A percentile compares a stretch with the other conserved stretches of the same genome.
These are phyloP conservation scores for Polypedilum vanderplanki DNA, from an alignment of 1,140 invertebrate genomes.

Conservation along the genomic window DNA sequence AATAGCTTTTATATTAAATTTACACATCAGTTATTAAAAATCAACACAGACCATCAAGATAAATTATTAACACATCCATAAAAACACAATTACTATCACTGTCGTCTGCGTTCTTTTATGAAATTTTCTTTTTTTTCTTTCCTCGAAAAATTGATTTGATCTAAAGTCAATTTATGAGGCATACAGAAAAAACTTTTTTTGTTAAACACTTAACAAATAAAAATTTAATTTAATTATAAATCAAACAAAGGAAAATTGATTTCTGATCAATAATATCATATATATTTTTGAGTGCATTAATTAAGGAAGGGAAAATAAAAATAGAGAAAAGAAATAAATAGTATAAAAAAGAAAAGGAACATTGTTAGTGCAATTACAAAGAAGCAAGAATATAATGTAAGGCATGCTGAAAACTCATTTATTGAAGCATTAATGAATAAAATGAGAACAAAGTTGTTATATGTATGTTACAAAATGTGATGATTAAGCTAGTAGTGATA, in stretches of 20 bases:
- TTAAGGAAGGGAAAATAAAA: background rate
- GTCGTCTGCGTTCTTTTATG: too few relatives aligned
- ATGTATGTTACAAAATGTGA: background rate
- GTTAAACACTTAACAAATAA: too few relatives aligned
- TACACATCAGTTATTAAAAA: too few relatives aligned
- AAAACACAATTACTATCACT: too few relatives aligned
- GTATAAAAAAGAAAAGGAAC: background rate
- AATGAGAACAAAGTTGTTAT: background rate
- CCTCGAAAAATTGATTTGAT: too few relatives aligned
- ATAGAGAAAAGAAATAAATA: background rate
- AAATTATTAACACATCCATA: too few relatives aligned
- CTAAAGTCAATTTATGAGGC: too few relatives aligned
- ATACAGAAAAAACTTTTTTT: too few relatives aligned
- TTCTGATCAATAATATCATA: background rate
- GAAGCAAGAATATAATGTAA: background rate
- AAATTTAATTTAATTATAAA: background rate
- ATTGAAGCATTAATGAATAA: background rate
- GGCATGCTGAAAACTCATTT: background rate
- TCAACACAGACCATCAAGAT: too few relatives aligned
- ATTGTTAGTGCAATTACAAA: constrained; percentile 4
- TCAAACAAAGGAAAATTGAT: background rate
- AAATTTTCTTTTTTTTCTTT: too few relatives aligned
- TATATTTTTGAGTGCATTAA: background rate
- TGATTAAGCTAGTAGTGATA: background rate
- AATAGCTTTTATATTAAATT: too few relatives aligned